phyloP scores from a whole-genome alignment of 2,113 vertebrate species.

The Callopanchax toddi region DNA sequence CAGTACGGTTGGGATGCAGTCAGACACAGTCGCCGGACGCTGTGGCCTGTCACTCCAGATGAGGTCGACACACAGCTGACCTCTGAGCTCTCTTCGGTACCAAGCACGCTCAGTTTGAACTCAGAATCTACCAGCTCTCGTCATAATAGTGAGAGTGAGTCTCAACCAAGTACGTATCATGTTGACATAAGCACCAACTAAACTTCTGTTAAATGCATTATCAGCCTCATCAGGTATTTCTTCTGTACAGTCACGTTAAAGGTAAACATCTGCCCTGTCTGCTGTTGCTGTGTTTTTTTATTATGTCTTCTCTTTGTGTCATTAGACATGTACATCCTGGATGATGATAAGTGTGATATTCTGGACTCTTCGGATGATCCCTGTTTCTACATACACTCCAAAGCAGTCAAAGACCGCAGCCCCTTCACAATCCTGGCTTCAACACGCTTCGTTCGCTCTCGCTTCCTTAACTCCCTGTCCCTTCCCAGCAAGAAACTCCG shows the following conservation, averaged over 20 bases:
- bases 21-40: slow-evolving; percentile 92
- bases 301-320: slow-evolving; percentile 7
- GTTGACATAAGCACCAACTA: neutral
- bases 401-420: slow-evolving; percentile 92
- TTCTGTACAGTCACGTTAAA: too few relatives aligned
- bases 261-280: neutral
- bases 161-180: slow-evolving; percentile 87
- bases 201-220: neutral
- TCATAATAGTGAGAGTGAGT: slow-evolving; percentile 98
- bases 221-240: neutral
- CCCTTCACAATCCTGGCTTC: slow-evolving; percentile 93
- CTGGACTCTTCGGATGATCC: slow-evolving; percentile 89
- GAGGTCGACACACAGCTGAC: slow-evolving; percentile 85
- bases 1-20: slow-evolving; percentile 94
- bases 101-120: slow-evolving; percentile 86
- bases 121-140: slow-evolving; percentile 96
- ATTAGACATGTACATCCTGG: slow-evolving; percentile 94
- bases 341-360: slow-evolving; percentile 90
- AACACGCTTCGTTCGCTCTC: slow-evolving; percentile 90
- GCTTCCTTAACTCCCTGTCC: slow-evolving; percentile 92
- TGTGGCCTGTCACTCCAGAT: slow-evolving; percentile 95
- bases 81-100: slow-evolving; percentile 79
- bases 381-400: slow-evolving; percentile 85
- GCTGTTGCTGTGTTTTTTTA: neutral
- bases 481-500: slow-evolving; percentile 96